Evolutionary conservation across 2,797 vertebrate genomes (phyloP), one percentile per base, ranked within the genome.

Genomic region (Artibeus lituratus): DNA sequence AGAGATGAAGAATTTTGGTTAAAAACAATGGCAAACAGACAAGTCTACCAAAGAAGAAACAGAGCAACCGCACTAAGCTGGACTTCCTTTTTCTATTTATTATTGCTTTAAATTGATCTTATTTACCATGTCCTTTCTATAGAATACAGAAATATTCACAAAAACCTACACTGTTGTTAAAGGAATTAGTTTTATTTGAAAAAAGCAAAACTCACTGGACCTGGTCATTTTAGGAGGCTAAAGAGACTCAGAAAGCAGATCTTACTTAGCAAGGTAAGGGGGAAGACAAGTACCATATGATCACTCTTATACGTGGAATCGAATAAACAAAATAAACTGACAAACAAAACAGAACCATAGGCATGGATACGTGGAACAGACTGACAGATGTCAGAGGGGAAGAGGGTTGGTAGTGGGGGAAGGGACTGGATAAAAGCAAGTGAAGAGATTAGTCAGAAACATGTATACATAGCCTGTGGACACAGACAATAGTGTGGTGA

Each of bases 21-120:
- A 83, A 94, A 85, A 91, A 95, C 37, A 94, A 81, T 29, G 81
- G 42, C 65, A 57, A 84, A 67, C 57, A 90, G 67, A 87, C 14
- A 96, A 15, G 35, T 76, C 65, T 67, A 83, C 21, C 37, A 49
- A 2, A 82, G 49, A 87, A 92, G 76, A 44, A 49, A 12, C 14
- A 83, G 29, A 85, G 42, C 32, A 85, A 32, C 2, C 59, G 39
- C 10, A 39, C 35, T 65, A 32, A 69, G 2, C 42, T 88, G 29
- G n/a, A 81, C 29, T 91, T 82, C 4, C 12, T 35, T 91, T 94
- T 87, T 83, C 77, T 57, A 39, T 42, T 83, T 86, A 90, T 55
- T 62, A 73, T 59, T 44, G 3, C 88, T 89, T 91, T 93, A 80
- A 91, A 95, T 49, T 72, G 22, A 78, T 88, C 49, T 91, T 59